phyloP scores from a whole-genome alignment of 2,888 invertebrate species.

The Allygus modestus region DNA sequence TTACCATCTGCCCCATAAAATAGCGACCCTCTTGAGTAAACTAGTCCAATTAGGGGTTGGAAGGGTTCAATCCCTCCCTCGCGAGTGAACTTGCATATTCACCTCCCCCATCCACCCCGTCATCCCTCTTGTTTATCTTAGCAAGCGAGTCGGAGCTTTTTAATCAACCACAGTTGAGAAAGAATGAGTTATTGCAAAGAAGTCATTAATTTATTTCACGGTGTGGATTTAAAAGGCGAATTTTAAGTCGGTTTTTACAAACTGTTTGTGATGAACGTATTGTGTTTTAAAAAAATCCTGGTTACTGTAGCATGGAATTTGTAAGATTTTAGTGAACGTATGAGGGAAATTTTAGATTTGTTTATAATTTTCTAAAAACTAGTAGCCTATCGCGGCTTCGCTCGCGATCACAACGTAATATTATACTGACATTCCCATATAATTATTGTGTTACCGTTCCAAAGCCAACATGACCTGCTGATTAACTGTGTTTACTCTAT shows the following conservation, averaged over 20 bases:
- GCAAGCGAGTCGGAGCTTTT: background rate
- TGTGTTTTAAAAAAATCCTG: too few relatives aligned
- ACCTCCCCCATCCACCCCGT: background rate
- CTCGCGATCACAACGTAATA: too few relatives aligned
- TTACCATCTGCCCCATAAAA: background rate
- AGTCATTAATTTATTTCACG: background rate
- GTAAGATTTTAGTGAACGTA: too few relatives aligned
- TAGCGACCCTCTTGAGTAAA: slow-evolving; percentile 23
- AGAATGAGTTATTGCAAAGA: background rate
- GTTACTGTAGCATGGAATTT: too few relatives aligned
- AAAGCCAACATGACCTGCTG: too few relatives aligned
- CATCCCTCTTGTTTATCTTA: background rate
- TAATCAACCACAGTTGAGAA: background rate
- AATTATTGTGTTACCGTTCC: too few relatives aligned
- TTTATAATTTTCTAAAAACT: too few relatives aligned
- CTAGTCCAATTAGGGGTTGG: slow-evolving; percentile 10
- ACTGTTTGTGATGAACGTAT: too few relatives aligned
- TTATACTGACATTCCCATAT: too few relatives aligned
- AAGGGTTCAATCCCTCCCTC: background rate
- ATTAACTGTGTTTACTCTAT: too few relatives aligned
- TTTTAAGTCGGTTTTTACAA: background rate
- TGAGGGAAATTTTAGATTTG: too few relatives aligned
- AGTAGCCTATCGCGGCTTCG: too few relatives aligned
- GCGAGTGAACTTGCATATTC: background rate
- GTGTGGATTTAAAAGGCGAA: background rate